A percentile compares a stretch with the other conserved stretches of the same genome.
These are phyloP conservation scores for Papilio machaon DNA, from an alignment of 1,140 invertebrate genomes.

Conservation along the genomic window DNA sequence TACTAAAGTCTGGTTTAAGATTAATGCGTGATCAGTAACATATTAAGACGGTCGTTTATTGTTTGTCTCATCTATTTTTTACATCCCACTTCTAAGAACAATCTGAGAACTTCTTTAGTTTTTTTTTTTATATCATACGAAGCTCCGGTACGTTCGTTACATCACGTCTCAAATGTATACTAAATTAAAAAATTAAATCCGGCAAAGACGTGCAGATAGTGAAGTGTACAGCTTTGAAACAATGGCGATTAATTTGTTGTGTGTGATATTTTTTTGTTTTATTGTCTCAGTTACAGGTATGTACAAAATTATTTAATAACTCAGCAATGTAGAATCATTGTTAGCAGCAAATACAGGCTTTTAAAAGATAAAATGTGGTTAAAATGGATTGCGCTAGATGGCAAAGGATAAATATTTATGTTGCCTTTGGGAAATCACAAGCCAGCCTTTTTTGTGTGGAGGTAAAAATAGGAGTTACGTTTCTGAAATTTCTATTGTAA, in stretches of 20 bases:
- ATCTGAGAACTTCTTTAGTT: neutral
- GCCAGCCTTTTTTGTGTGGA: too few species aligned
- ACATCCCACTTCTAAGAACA: neutral
- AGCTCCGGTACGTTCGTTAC: constrained; percentile 6
- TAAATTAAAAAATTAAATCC: constrained; percentile 13
- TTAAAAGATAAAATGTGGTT: too few species aligned
- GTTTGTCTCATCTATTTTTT: neutral
- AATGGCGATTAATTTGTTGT: constrained; percentile 2
- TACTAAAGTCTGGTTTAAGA: neutral
- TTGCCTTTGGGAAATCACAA: too few species aligned
- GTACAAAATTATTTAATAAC: neutral
- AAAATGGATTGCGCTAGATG: too few species aligned
- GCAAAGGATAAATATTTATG: too few species aligned
- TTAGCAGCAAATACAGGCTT: too few species aligned
- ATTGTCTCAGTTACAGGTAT: constrained; percentile 10
- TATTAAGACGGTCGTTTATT: neutral
- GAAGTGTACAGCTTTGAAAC: neutral
- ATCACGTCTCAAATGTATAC: neutral
- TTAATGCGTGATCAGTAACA: neutral
- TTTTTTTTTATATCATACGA: neutral
- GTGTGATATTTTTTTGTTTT: constrained; percentile 3
- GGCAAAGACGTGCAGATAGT: neutral
- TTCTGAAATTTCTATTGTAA: too few species aligned
- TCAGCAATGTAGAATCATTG: neutral
- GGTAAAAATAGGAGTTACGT: too few species aligned